Conservation (phyloP, 2,797 vertebrate genomes). For the Syndactyla subalaris region DNA sequence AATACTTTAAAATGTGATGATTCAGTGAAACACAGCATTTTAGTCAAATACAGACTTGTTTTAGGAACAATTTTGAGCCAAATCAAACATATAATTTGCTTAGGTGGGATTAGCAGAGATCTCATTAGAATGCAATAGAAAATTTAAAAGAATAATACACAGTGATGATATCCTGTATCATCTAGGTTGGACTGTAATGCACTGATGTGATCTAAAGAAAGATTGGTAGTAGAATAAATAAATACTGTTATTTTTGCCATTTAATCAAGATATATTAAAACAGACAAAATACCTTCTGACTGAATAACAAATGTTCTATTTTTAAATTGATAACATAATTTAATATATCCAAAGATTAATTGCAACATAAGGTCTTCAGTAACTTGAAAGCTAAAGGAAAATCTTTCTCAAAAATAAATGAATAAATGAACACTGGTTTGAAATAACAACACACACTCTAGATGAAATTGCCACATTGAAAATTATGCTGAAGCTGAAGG, state of each 20-base stretch:
- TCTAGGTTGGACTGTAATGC: background rate
- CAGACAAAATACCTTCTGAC: background rate
- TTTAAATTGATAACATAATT: background rate
- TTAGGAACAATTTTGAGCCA: background rate
- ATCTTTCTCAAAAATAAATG: background rate
- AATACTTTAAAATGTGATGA: background rate
- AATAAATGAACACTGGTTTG: background rate
- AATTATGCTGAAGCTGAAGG: background rate
- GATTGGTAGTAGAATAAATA: background rate
- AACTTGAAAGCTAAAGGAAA: background rate
- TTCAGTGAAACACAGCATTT: background rate
- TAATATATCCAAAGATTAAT: background rate
- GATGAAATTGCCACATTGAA: background rate
- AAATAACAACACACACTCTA: background rate
- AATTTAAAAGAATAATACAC: background rate
- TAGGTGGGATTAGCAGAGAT: background rate
- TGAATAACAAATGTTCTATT: fast-evolving
- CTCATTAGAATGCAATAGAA: background rate
- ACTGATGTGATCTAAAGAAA: background rate
- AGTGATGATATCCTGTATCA: background rate
- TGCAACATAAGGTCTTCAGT: background rate
- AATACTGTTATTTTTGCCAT: background rate
- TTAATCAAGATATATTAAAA: background rate
- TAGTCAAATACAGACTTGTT: background rate
- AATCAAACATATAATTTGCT: background rate